phyloP scores from a whole-genome alignment of 2,797 vertebrate species.

The Epinephelus coioides region DNA sequence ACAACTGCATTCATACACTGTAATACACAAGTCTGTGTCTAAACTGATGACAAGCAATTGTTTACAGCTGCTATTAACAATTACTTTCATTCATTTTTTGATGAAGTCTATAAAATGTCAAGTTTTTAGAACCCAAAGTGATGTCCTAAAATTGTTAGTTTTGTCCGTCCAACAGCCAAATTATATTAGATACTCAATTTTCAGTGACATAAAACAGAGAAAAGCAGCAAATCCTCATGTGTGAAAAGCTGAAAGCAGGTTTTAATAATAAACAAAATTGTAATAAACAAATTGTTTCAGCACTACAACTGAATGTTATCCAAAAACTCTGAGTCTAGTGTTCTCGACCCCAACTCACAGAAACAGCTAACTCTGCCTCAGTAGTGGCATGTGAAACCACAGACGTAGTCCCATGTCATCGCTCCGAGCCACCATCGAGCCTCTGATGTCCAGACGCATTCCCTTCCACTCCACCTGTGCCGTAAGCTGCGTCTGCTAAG shows the following conservation, averaged over 20 bases:
- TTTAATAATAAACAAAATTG: no score
- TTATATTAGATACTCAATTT: background rate
- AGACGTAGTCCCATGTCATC: conserved; percentile 55
- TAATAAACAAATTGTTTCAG: background rate
- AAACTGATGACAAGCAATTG: background rate
- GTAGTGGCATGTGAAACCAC: conserved; percentile 21
- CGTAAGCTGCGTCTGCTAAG: conserved; percentile 67
- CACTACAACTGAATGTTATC: background rate
- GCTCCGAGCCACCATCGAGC: conserved; percentile 71
- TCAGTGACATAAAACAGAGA: background rate
- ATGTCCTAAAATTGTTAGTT: background rate
- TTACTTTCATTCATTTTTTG: background rate
- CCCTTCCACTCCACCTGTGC: conserved; percentile 84
- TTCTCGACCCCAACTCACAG: background rate
- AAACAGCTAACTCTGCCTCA: conserved; percentile 3
- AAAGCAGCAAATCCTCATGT: background rate
- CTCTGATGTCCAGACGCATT: conserved; percentile 84
- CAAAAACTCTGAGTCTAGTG: background rate
- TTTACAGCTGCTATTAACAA: background rate
- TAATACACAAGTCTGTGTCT: background rate
- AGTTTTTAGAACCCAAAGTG: background rate
- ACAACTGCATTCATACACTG: no score
- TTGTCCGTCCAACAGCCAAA: background rate
- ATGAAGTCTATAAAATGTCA: background rate
- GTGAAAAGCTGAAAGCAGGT: background rate